Evolutionary conservation across 2,113 vertebrate species (phyloP), one percentile per base, ranked within the genome.

Genomic region (Hepsetus odoe): DNA sequence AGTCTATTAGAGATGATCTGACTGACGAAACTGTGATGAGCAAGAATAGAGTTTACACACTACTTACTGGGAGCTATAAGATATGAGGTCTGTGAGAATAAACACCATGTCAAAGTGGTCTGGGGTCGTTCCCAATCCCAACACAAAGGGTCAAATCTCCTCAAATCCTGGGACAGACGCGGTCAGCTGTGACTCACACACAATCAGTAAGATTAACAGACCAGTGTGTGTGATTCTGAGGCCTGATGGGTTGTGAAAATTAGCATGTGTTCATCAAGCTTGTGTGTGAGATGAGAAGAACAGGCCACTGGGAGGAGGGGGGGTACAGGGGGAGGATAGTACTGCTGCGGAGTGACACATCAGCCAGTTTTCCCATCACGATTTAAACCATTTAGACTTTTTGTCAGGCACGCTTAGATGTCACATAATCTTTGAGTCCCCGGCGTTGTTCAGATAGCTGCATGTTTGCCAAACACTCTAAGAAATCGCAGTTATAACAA

Each of bases 171-270:
- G 30, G 61, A 65, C 8, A 38, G 61, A 64, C 4, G 0, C 20
- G n/a, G 16, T 38, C 59, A 62, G 59, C 59, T 62, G 28, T 2
- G 20, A 1, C 26, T 58, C 71, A 40, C 7, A 33, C 61, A 1
- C 32, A 4, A 18, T 38, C 10, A 22, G 61, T 22, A 20, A 22
- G 18, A 38, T 32, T 62, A 32, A 16, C 28, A 62, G 9, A 6
- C 1, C 7, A 10, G 59, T 38, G 61, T 38, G 33, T 65, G 61
- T 65, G 32, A n/a, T 2, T 38, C 42, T 32, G 28, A 51, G 40
- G 42, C 1, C 28, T 65, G 42, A 32, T 51, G 44, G 42, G 30
- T 49, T 74, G 72, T 74, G 56, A 53, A 75, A 51, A 75, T 65
- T n/a, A 65, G 32, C 33, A 49, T 65, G 59, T 58, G 44, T 65